These are phyloP conservation scores for Hephaestus fuliginosus DNA, from an alignment of 2,797 vertebrate species.

Conservation along the genomic window DNA sequence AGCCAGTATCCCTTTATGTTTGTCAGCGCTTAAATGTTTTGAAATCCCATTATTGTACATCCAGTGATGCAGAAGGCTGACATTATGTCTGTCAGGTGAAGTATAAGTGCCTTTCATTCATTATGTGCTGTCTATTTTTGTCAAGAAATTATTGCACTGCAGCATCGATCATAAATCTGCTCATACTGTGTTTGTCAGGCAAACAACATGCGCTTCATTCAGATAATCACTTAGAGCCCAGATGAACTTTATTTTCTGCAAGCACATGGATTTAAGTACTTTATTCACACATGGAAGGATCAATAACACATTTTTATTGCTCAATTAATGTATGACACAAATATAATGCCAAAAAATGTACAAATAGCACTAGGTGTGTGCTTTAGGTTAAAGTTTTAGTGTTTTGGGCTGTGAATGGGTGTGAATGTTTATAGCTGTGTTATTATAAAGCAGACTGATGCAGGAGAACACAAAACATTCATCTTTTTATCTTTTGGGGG, in stretches of 20 bases:
- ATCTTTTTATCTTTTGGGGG: background rate
- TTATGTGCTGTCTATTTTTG: background rate
- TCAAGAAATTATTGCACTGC: background rate
- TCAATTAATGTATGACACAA: background rate
- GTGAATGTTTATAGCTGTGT: constrained; percentile 1
- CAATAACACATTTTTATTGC: background rate
- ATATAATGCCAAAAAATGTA: background rate
- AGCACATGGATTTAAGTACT: background rate
- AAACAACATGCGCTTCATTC: background rate
- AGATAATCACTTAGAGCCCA: background rate
- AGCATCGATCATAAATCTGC: too few relatives aligned
- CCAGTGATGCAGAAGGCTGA: background rate
- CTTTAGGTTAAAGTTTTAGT: too few relatives aligned
- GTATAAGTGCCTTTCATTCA: background rate
- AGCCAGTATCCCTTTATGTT: background rate
- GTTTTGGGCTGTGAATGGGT: background rate
- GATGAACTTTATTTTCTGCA: background rate
- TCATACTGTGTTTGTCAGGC: background rate
- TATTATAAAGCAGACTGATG: background rate
- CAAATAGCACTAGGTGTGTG: background rate
- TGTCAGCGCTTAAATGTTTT: background rate
- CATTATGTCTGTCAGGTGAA: background rate
- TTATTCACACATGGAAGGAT: background rate
- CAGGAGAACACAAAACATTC: background rate
- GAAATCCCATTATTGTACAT: background rate